A percentile compares a stretch with the other conserved stretches of the same genome.
phyloP scores from a whole-genome alignment of 2,797 vertebrate species.

The Catamblyrhynchus diadema region DNA sequence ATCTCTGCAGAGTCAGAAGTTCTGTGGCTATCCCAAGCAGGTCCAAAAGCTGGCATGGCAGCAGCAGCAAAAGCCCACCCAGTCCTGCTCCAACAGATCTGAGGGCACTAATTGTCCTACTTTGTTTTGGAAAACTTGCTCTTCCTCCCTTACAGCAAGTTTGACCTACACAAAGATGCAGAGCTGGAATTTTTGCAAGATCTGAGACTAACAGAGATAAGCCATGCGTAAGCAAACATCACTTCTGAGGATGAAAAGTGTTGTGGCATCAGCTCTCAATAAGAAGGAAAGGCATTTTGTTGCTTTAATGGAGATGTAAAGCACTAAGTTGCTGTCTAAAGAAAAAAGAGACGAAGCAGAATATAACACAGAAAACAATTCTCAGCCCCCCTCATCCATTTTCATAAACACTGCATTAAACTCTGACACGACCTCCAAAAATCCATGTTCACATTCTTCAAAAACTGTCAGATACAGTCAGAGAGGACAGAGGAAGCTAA shows the following conservation, averaged over 20 bases:
- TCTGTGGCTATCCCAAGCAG: neutral
- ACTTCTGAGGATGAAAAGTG: neutral
- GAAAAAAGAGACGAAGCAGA: neutral
- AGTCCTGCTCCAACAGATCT: neutral
- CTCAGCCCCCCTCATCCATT: conserved; percentile 5
- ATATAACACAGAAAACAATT: conserved; percentile 11
- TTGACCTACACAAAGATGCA: neutral
- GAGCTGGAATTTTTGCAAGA: neutral
- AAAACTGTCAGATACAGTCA: neutral
- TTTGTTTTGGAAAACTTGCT: neutral
- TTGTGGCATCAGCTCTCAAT: neutral
- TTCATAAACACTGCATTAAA: conserved; percentile 46
- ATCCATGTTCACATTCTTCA: conserved; percentile 29
- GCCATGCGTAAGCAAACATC: neutral
- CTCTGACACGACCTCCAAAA: conserved; percentile 55
- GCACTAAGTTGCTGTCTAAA: neutral
- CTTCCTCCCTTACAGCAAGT: neutral
- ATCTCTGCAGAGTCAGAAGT: neutral
- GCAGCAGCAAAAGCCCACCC: neutral
- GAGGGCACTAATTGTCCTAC: neutral
- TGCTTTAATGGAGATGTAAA: conserved; percentile 44
- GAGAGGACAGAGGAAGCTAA: neutral
- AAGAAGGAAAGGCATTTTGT: neutral
- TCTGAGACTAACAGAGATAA: neutral
- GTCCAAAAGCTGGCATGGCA: neutral